These are phyloP conservation scores for Falco naumanni DNA, from an alignment of 2,797 vertebrate species.

Conservation along the genomic window DNA sequence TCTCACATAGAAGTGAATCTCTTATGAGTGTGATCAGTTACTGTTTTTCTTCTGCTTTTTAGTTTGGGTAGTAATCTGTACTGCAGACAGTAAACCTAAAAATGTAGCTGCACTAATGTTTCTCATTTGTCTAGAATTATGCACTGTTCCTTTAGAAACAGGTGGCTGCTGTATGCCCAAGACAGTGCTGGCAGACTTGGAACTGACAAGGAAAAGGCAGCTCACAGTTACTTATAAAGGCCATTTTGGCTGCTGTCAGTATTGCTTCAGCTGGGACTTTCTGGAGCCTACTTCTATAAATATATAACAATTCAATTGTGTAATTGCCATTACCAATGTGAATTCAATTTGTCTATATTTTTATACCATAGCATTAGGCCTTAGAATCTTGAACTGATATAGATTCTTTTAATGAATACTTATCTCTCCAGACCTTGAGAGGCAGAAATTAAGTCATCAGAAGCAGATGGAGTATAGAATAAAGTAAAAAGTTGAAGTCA, in stretches of 20 bases:
- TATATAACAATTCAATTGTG: slow-evolving; percentile 52
- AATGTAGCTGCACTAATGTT: background rate
- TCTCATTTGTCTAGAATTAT: background rate
- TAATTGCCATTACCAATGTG: slow-evolving; percentile 40
- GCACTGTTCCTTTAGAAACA: background rate
- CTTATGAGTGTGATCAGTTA: background rate
- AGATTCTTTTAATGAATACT: background rate
- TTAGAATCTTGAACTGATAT: slow-evolving; percentile 9
- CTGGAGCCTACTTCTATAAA: slow-evolving; percentile 53
- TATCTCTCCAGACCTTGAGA: slow-evolving; percentile 14
- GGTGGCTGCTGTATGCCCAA: background rate
- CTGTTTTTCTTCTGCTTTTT: background rate
- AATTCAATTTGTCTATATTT: slow-evolving; percentile 63
- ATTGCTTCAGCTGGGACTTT: slow-evolving; percentile 45
- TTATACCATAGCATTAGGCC: slow-evolving; percentile 19
- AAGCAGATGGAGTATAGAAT: background rate
- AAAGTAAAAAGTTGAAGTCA: background rate
- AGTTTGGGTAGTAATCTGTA: background rate
- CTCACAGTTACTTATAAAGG: background rate
- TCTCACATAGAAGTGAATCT: background rate
- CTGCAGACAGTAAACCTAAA: background rate
- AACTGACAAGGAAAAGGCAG: background rate
- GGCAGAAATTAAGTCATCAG: slow-evolving; percentile 31
- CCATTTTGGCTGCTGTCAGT: slow-evolving; percentile 1
- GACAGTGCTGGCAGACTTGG: background rate